phyloP scores from a whole-genome alignment of 2,113 vertebrate genomes.

The Tenebrosternarchus preto region DNA sequence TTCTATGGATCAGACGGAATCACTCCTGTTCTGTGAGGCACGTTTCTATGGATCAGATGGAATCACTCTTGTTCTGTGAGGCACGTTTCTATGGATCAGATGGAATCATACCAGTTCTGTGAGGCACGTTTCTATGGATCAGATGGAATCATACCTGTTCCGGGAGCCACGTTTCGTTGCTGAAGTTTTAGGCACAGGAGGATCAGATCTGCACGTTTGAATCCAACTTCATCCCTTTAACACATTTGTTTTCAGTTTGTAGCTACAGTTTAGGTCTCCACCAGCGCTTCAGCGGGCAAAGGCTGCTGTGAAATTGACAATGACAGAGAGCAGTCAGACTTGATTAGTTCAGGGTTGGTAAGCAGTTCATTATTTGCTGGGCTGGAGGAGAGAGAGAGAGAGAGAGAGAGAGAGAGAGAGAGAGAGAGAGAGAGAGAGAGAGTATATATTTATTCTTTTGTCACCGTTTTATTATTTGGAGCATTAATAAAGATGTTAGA shows the following conservation, averaged over 20 bases:
- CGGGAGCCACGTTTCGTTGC: too few relatives aligned
- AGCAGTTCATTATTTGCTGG: conserved; percentile 74
- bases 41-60: too few relatives aligned
- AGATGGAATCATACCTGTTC: too few relatives aligned
- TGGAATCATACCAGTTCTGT: too few relatives aligned
- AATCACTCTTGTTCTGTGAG: too few relatives aligned
- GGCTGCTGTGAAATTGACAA: conserved; percentile 74
- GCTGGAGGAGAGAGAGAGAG: conserved; percentile 53
- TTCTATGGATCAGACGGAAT: too few relatives aligned
- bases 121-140: too few relatives aligned
- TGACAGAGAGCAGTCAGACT: conserved; percentile 78
- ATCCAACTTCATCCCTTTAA: conserved; percentile 53
- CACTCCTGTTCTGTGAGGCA: too few relatives aligned
- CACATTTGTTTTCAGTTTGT: conserved; percentile 76
- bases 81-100: too few relatives aligned
- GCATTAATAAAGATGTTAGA: too few relatives aligned
- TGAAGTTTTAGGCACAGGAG: conserved; percentile 36
- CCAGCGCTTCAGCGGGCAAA: conserved; percentile 50
- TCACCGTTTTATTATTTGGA: not conserved
- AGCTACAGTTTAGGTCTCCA: conserved; percentile 61
- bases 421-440: conserved; percentile 50
- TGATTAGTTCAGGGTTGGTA: conserved; percentile 79
- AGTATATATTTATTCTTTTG: not conserved
- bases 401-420: conserved; percentile 51
- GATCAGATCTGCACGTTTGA: conserved; percentile 43